Evolutionary conservation across 35 echinoderm and acorn worm genomes (phyloP).

Genomic region (Anneissia japonica): DNA sequence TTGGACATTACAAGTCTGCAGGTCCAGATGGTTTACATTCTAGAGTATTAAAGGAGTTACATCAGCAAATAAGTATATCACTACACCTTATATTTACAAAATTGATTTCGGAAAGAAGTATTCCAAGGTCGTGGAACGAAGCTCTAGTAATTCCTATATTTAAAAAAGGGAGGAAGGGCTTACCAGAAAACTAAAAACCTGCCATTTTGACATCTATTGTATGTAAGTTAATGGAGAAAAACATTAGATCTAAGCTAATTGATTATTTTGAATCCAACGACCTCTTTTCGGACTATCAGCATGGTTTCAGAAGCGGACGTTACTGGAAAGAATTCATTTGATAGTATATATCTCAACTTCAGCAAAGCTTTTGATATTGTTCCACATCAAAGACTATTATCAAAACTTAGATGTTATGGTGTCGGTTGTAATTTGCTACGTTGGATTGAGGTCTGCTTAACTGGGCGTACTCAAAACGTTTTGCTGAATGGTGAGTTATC

Average conservation of each 20-base stretch:
- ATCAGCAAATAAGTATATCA: not conserved
- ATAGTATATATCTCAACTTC: not conserved
- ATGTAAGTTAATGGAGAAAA: constrained; percentile 21
- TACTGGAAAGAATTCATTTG: not conserved
- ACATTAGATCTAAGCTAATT: not conserved
- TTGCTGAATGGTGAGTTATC: not conserved
- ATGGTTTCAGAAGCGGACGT: not conserved
- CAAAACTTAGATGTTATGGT: not conserved
- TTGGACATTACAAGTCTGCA: not conserved
- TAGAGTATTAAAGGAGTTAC: not conserved
- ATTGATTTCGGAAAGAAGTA: not conserved
- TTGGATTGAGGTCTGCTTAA: not conserved
- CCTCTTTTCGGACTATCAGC: too few relatives aligned
- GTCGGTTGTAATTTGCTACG: not conserved
- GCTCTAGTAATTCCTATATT: not conserved
- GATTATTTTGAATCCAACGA: not conserved
- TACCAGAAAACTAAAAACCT: constrained; percentile 11
- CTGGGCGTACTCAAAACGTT: not conserved
- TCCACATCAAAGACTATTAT: not conserved
- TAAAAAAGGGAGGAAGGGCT: not conserved
- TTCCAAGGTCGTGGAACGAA: not conserved
- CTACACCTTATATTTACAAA: not conserved
- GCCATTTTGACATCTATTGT: constrained; percentile 10
- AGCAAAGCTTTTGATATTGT: not conserved
- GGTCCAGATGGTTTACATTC: not conserved